A percentile compares a stretch with the other conserved stretches of the same genome.
Conservation (phyloP, 1,140 invertebrate species). For the Lordiphosa mommai region DNA sequence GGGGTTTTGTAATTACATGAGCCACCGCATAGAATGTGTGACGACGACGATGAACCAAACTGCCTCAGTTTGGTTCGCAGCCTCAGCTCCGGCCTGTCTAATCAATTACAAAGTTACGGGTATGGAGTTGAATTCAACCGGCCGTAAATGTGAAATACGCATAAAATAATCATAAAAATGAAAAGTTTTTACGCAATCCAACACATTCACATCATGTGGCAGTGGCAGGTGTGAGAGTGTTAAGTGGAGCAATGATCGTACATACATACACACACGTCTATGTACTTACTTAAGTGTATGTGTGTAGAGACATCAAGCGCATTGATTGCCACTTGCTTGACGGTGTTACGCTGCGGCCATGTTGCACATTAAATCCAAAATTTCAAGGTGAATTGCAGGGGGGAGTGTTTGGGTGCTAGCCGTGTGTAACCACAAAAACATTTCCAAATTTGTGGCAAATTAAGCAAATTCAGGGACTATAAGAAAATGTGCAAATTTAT, state of each 20-base stretch:
- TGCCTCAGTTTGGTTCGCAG: too few species aligned
- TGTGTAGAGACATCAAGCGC: slow-evolving; percentile 41
- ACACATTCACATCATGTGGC: slow-evolving; percentile 26
- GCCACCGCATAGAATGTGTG: slow-evolving; percentile 26
- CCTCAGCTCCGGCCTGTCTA: slow-evolving; percentile 9
- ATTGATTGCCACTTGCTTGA: slow-evolving; percentile 31
- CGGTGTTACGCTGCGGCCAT: background rate
- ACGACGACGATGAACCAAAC: slow-evolving; percentile 1
- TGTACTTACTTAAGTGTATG: slow-evolving; percentile 11
- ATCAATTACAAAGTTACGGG: slow-evolving; percentile 33
- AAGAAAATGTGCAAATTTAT: slow-evolving; percentile 27
- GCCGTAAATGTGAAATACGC: slow-evolving; percentile 50
- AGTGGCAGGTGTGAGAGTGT: slow-evolving; percentile 50
- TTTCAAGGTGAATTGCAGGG: slow-evolving; percentile 49
- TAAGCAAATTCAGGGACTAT: slow-evolving; percentile 24
- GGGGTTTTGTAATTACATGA: slow-evolving; percentile 3
- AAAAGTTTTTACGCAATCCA: slow-evolving; percentile 56
- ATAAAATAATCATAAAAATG: slow-evolving; percentile 69
- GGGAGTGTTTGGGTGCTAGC: slow-evolving; percentile 12
- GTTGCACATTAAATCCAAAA: background rate
- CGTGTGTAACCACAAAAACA: slow-evolving; percentile 18
- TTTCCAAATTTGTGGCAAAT: slow-evolving; percentile 38
- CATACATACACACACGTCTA: too few species aligned
- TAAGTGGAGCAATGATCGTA: slow-evolving; percentile 54
- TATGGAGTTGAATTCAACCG: slow-evolving; percentile 32